Evolutionary conservation across 1,140 invertebrate genomes (phyloP), one percentile per base, ranked within the genome.

Genomic region (Himalopsyche phryganea): DNA sequence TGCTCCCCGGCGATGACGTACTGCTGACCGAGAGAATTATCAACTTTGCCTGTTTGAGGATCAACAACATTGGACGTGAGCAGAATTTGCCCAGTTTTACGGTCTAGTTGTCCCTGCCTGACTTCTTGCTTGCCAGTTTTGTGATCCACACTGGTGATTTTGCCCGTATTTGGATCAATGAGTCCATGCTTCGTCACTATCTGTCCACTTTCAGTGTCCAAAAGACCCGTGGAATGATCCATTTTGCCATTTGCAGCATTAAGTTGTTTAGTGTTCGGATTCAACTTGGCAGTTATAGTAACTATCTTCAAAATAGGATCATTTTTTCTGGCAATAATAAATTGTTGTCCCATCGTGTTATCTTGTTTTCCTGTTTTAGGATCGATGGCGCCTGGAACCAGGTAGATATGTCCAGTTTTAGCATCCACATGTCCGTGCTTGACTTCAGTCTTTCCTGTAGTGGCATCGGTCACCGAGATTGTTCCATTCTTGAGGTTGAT

Each of bases 161-260:
- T 81, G 13, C 74, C 72, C 35, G 76, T 80, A 58, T 78, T 74
- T 1, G 79, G 77, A 66, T 83, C 81, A 57, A 83, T 81, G 38
- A 80, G 72, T n/a, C 81, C 80, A 50, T 81, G 80, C 65, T 82
- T 81, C 3, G 76, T 79, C 42, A 81, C 80, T 14, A 83, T 81
- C 61, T 81, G 74, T 33, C 80, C 79, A 58, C 77, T 79, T 47
- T 78, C 68, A 6, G 80, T 80, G 69, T 81, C 80, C 9, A 81
- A 69, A 9, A 79, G 72, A 18, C 79, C 81, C 49, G 78, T 80
- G 1, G 81, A 72, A 15, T 80, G 77, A 63, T 83, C 80, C 19
- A 81, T 78, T 18, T 75, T 72, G 57, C 79, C 79, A 57, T 80
- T 80, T n/a, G 75, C 72, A 0, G 80, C 73, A 52, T 83, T 80